Conservation (phyloP, 2,888 invertebrate genomes). For the Monoplex corrugatus region DNA sequence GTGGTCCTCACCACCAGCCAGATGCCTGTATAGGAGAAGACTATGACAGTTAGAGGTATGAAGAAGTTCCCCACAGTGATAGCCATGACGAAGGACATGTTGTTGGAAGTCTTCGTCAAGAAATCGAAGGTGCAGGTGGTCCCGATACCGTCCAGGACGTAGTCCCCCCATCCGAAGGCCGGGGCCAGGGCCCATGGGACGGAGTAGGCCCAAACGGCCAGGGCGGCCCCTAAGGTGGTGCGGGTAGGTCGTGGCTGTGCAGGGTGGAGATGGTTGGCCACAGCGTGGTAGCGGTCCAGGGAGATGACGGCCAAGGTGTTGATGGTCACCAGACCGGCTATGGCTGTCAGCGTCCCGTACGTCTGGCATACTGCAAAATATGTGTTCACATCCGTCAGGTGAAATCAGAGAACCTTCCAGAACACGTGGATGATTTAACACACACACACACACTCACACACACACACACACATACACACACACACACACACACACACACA, state of each 20-base stretch:
- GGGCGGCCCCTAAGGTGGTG: constrained; percentile 34
- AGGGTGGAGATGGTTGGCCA: constrained; percentile 53
- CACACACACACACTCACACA: not conserved
- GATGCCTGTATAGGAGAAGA: constrained; percentile 55
- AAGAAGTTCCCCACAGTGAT: constrained; percentile 57
- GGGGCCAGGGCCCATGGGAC: constrained; percentile 58
- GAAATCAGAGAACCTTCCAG: not conserved
- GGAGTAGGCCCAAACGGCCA: constrained; percentile 57
- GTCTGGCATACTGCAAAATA: constrained; percentile 58
- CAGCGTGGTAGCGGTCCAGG: constrained; percentile 57
- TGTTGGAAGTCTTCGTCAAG: constrained; percentile 51
- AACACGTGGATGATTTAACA: not conserved
- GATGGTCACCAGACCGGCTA: constrained; percentile 60
- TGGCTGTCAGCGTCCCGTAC: constrained; percentile 57
- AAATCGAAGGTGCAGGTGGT: constrained; percentile 63
- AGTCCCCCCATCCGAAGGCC: constrained; percentile 58
- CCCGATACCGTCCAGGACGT: constrained; percentile 58
- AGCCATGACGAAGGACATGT: constrained; percentile 56
- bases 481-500: not conserved
- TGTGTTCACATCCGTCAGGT: not conserved
- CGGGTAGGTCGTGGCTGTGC: constrained; percentile 49
- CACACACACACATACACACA: not conserved
- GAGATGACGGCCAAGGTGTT: constrained; percentile 60
- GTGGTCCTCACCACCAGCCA: constrained; percentile 53
- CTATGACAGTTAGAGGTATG: constrained; percentile 56